These are phyloP conservation scores for Chionoecetes opilio DNA, from an alignment of 1,140 invertebrate species.

Conservation along the genomic window DNA sequence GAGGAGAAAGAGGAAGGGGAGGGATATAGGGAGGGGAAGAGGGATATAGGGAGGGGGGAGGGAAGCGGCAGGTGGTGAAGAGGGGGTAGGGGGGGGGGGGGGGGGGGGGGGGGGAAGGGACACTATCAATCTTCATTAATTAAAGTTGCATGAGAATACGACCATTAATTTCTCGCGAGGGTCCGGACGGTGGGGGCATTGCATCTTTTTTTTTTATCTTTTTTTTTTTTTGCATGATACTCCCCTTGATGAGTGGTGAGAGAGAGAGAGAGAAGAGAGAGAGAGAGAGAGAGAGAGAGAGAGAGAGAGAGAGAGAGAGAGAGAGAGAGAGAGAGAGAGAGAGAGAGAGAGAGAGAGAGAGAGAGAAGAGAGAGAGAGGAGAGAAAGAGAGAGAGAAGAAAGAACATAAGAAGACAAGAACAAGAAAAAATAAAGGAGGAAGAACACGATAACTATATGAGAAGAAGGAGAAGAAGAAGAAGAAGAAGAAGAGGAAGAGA, in stretches of 20 bases:
- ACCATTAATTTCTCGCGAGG: conserved; percentile 45
- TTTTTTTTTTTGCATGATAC: conserved; percentile 31
- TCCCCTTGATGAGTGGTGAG: not conserved
- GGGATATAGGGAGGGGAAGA: conserved; percentile 1
- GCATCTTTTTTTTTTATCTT: not conserved
- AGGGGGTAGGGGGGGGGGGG: not conserved
- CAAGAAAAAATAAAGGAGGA: not conserved
- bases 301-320: not conserved
- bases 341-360: not conserved
- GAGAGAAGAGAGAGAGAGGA: not conserved
- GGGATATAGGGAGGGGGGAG: not conserved
- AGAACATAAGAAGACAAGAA: not conserved
- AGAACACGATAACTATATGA: no score
- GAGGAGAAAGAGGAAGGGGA: not conserved
- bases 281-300: no score
- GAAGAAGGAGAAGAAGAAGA: not conserved
- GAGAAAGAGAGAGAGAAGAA: not conserved
- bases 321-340: not conserved
- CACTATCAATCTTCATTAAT: conserved; percentile 45
- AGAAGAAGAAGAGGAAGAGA: no score
- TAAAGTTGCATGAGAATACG: conserved; percentile 45
- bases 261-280: not conserved
- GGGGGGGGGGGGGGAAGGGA: not conserved
- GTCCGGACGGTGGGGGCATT: not conserved
- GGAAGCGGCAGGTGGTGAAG: not conserved